These are phyloP conservation scores for Lasiurus borealis DNA, from an alignment of 2,113 vertebrate genomes.

Conservation along the genomic window DNA sequence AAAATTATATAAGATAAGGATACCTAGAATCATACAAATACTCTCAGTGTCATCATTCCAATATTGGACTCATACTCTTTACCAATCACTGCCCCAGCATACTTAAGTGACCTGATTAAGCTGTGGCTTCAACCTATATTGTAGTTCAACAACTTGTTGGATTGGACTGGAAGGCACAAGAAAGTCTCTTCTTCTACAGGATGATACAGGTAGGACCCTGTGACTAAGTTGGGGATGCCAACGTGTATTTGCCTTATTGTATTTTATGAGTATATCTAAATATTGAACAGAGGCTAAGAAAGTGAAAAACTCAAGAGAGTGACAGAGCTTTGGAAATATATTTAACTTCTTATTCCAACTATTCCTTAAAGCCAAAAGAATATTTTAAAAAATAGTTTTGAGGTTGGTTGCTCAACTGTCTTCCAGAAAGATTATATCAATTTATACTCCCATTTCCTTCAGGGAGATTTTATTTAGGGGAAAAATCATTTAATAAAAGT, in stretches of 20 bases:
- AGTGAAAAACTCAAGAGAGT: conserved; percentile 9
- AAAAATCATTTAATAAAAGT: conserved; percentile 19
- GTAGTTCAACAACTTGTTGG: conserved; percentile 42
- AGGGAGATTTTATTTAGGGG: conserved; percentile 44
- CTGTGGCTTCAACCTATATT: neutral
- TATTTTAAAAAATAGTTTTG: conserved; percentile 46
- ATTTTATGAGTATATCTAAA: neutral
- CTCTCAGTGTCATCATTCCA: neutral
- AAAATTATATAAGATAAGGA: conserved; percentile 34
- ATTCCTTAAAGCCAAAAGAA: conserved; percentile 50
- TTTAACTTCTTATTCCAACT: conserved; percentile 19
- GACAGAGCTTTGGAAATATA: neutral
- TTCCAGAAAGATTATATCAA: conserved; percentile 28
- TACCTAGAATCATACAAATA: conserved; percentile 30
- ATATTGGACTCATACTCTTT: conserved; percentile 21
- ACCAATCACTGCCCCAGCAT: neutral
- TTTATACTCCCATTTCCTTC: conserved; percentile 48
- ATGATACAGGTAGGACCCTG: neutral
- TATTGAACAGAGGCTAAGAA: conserved; percentile 36
- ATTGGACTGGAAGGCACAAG: conserved; percentile 21
- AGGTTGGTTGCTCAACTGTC: neutral
- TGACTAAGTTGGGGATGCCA: neutral
- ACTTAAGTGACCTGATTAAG: conserved; percentile 23
- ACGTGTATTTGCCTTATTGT: neutral
- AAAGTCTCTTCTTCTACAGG: conserved; percentile 10